Conservation (phyloP, 2,113 vertebrate genomes). For the Acrocephalus arundinaceus region DNA sequence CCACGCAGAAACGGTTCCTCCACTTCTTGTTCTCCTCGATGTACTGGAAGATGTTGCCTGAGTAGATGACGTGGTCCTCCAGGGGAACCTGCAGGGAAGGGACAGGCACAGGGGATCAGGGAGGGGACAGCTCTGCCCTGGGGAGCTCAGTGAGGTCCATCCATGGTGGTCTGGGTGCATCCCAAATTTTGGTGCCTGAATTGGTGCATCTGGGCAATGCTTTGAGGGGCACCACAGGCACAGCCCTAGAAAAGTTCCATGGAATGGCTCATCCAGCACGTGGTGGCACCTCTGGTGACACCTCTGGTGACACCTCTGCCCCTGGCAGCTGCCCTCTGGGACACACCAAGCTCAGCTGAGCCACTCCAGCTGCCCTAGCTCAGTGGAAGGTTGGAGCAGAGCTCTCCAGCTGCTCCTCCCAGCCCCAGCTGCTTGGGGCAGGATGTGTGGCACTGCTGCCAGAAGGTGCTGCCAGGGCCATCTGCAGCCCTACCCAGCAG, state of each 20-base stretch:
- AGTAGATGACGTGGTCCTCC: constrained; percentile 88
- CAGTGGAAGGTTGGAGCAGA: not conserved
- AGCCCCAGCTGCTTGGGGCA: not conserved
- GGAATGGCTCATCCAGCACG: rapidly evolving
- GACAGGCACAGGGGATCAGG: rapidly evolving
- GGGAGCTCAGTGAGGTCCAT: not conserved
- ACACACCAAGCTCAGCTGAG: not conserved
- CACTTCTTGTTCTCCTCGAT: constrained; percentile 94
- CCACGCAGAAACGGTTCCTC: constrained; percentile 88
- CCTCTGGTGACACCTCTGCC: not conserved
- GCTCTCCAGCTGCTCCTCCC: not conserved
- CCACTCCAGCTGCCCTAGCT: rapidly evolving
- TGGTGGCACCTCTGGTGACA: not conserved
- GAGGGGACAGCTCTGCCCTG: not conserved
- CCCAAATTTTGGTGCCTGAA: too few species aligned
- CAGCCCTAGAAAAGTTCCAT: not conserved
- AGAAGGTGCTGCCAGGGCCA: not conserved
- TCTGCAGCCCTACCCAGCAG: not conserved
- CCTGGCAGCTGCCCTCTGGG: not conserved
- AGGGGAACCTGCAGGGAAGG: constrained; percentile 75
- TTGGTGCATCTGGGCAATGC: too few species aligned
- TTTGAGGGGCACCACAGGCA: too few species aligned
- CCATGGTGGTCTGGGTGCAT: rapidly evolving
- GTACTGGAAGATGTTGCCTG: constrained; percentile 90
- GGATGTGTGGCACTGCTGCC: rapidly evolving